A percentile compares a stretch with the other conserved stretches of the same genome.
Conservation (phyloP, 2,888 invertebrate species). For the Aporophyla nigra region DNA sequence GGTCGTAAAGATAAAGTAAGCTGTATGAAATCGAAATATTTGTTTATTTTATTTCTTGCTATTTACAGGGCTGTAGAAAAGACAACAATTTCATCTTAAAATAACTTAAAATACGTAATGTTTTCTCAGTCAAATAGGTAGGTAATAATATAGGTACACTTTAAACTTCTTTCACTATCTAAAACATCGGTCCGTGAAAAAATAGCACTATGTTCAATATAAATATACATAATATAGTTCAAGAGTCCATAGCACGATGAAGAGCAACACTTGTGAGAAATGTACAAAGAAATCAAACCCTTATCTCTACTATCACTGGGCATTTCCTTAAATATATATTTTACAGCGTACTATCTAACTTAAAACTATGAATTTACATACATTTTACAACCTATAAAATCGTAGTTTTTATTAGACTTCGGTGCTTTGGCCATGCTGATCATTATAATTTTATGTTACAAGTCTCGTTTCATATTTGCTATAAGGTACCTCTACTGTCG, state of each 20-base stretch:
- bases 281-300: conserved; percentile 78
- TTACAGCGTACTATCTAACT: conserved; percentile 71
- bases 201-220: conserved; percentile 82
- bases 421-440: conserved; percentile 89
- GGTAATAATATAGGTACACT: conserved; percentile 76
- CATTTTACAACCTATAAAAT: conserved; percentile 86
- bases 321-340: conserved; percentile 83
- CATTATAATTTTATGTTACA: conserved; percentile 73
- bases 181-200: conserved; percentile 83
- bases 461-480: conserved; percentile 58
- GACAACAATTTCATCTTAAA: conserved; percentile 86
- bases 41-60: conserved; percentile 80
- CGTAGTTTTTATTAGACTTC: conserved; percentile 84
- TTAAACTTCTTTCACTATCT: conserved; percentile 75
- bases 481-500: conserved; percentile 35
- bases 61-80: conserved; percentile 90
- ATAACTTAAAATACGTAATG: conserved; percentile 87
- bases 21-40: conserved; percentile 80
- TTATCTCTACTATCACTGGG: conserved; percentile 90
- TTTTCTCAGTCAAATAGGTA: conserved; percentile 85
- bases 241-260: conserved; percentile 83
- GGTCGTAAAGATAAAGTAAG: conserved; percentile 58
- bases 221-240: conserved; percentile 78
- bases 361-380: conserved; percentile 80
- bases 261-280: conserved; percentile 76